Percentiles rank a stretch among this genome's conserved stretches.
phyloP scores from a whole-genome alignment of 2,888 invertebrate species.

The Phortica magna region DNA sequence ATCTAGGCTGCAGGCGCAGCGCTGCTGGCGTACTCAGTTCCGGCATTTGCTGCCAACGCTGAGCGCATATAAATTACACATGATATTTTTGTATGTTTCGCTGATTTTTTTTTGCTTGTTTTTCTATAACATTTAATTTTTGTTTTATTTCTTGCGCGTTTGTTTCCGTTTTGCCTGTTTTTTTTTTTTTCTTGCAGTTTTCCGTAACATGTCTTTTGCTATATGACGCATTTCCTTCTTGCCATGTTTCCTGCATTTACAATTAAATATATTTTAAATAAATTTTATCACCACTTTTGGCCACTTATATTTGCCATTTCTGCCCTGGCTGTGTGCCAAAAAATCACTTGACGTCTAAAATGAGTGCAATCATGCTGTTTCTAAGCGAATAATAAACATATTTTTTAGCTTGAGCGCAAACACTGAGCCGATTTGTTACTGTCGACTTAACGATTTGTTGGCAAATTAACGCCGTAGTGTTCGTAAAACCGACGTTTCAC shows the following conservation, averaged over 20 bases:
- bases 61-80: conserved; percentile 1
- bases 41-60: background rate
- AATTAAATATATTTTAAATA: background rate
- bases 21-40: conserved; percentile 2
- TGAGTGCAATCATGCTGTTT: background rate
- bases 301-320: conserved; percentile 68
- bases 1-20: background rate
- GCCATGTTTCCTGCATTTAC: conserved; percentile 54
- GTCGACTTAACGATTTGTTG: too few species aligned
- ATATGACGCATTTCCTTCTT: conserved; percentile 67
- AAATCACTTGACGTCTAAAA: background rate
- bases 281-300: conserved; percentile 41
- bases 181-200: background rate
- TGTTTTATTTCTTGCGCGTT: background rate
- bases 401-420: too few species aligned
- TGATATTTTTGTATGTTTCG: background rate
- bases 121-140: background rate
- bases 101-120: background rate
- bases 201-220: conserved; percentile 13
- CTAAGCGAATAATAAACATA: background rate
- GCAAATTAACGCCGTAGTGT: too few species aligned
- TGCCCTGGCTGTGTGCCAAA: conserved; percentile 36
- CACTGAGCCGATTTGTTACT: too few species aligned
- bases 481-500: background rate
- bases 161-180: background rate